phyloP scores from a whole-genome alignment of 2,797 vertebrate species.

The Halcyon smyrnensis region DNA sequence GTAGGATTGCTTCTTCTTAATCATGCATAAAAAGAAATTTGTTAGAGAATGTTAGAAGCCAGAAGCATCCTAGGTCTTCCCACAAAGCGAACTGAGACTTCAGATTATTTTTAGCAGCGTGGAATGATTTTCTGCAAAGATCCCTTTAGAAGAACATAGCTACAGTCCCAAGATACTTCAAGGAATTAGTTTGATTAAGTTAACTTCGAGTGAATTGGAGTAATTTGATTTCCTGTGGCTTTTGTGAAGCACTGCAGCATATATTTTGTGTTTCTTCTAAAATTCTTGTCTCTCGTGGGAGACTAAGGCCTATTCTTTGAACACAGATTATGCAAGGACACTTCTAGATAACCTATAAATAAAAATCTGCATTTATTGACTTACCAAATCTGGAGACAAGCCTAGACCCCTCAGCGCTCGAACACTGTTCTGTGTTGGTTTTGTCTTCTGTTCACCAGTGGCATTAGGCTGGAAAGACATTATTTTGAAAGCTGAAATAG shows the following conservation, averaged over 20 bases:
- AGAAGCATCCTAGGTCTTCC: background rate
- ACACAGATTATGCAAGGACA: background rate
- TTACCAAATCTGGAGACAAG: slow-evolving; percentile 84
- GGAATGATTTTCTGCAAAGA: background rate
- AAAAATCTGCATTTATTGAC: background rate
- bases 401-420: slow-evolving; percentile 81
- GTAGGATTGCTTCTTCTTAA: background rate
- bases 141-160: background rate
- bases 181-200: background rate
- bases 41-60: background rate
- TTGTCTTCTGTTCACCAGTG: slow-evolving; percentile 84
- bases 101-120: background rate
- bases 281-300: background rate
- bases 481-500: slow-evolving; percentile 1
- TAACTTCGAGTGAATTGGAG: background rate
- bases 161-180: background rate
- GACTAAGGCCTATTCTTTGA: background rate
- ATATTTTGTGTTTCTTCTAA: background rate
- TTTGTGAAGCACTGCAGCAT: background rate
- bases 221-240: background rate
- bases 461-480: slow-evolving; percentile 78
- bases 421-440: slow-evolving; percentile 85
- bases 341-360: background rate
- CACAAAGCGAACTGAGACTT: background rate
- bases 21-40: background rate